Base-by-base conservation (phyloP, 1,140 invertebrate species). In the Scaptodrosophila lebanonensis region DNA sequence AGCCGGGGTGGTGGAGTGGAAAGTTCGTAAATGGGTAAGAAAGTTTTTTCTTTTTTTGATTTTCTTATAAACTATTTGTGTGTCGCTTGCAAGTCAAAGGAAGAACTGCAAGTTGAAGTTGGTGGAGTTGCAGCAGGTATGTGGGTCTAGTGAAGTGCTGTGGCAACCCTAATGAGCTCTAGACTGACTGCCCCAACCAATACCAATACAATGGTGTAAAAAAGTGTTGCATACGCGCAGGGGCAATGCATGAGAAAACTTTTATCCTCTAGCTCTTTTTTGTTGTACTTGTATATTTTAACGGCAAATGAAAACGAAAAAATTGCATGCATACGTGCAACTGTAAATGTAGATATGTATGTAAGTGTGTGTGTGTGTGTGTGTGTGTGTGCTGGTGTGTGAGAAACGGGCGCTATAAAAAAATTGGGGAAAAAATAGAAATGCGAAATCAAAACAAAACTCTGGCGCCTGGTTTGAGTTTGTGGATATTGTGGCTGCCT, bases 241-340 rank as follows among this genome's bases (percentile, higher is more conserved):
- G 49, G 64, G 73, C 49, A 73, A 56, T 51, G 32, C 32, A 35
- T 5, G 40, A 45, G 48, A 66, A 59, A 66, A 71, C 71, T 70
- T 75, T 58, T 62, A 43, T 35, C 25, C 20, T 44, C 17, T 58
- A 66, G 47, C 29, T 22, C 53, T 45, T 44, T 47, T 53, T 36
- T 38, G 36, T 36, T 47, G 30, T 20, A 51, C n/a, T 22, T 57
- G 38, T 53, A 17, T 52, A 48, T 29, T 29, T 30, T 50, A 4
- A 25, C 8, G 36, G 49, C 64, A 79, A 79, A 77, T 77, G 73
- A 79, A 79, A 77, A 77, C 75, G 68, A 79, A 79, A 76, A 79
- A 79, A 79, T 79, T 79, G 72, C 69, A 79, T 73, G 8, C 22
- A 25, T 25, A 8, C 8, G 8, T 8, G 22, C 22, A 25, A 25